Evolutionary conservation across 2,888 invertebrate genomes (phyloP), one percentile per base, ranked within the genome.

Genomic region (Prosopocoilus inquinatus): DNA sequence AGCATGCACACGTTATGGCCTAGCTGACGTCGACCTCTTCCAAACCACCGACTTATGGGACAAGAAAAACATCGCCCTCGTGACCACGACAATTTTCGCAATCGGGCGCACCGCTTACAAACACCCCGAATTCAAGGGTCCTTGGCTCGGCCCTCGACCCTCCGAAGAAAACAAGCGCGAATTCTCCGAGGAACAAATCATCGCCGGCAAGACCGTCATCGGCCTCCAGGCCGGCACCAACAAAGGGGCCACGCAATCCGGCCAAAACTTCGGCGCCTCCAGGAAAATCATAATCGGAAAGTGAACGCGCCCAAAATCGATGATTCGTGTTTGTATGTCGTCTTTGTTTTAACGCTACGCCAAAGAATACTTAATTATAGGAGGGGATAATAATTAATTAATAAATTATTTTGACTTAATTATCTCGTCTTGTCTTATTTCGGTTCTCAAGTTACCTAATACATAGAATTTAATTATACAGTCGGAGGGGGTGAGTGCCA

Each of bases 1-100:
- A 64, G 92, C 91, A 1, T 90, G 90, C 70, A 82, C 87, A 43
- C 85, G 83, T 67, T 90, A 93, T 68, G 96, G 95, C 49, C 91
- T 96, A 1, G 86, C 90, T 4, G 91, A 91, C 64, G 86, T 87
- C 1, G 95, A 95, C 72, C 82, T 91, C 9, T 95, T 95, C 82
- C 93, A 94, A 79, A 91, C 95, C 1, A 92, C 93, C 0, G 96
- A 96, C 71, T 82, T 96, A 28, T 94, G 91, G 84, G 96, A 96
- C 75, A 85, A 84, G 70, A 92, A 93, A 78, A 95, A 96, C 76
- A 91, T 96, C 62, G 85, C 88, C 34, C 84, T 90, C 54, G 95
- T 96, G 46, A 90, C 95, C 49, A 87, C 88, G 68, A 92, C 93
- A 48, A 88, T 96, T 68, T 90, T 90, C 70, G 91, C 95, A 11